Evolutionary conservation across 2,888 invertebrate species (phyloP).

Genomic region (Sarcophaga rosellei): DNA sequence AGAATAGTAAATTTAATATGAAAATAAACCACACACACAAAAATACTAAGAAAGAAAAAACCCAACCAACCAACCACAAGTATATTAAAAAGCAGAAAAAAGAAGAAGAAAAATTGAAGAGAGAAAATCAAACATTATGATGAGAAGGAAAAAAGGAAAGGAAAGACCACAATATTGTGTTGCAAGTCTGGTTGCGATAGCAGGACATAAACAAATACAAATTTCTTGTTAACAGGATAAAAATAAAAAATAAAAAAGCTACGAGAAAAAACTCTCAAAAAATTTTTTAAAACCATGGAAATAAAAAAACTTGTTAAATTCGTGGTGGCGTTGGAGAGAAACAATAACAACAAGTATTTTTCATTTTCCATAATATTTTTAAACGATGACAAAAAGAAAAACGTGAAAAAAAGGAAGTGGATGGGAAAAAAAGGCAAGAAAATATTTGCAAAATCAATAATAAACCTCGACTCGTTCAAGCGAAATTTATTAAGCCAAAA

Average conservation of each 20-base stretch:
- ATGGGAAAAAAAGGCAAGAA: too few relatives aligned
- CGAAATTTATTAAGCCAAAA: not conserved
- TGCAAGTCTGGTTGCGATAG: too few relatives aligned
- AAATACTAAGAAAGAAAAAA: not conserved
- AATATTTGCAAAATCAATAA: conserved; percentile 15
- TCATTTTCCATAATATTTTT: not conserved
- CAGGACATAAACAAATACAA: not conserved
- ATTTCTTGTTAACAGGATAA: not conserved
- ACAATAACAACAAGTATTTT: not conserved
- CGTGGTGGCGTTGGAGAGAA: not conserved
- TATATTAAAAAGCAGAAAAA: conserved; percentile 10
- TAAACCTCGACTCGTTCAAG: not conserved
- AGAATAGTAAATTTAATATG: not conserved
- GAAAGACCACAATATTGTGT: too few relatives aligned
- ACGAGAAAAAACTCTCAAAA: too few relatives aligned
- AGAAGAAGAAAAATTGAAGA: not conserved
- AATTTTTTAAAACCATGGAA: not conserved
- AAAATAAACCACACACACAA: too few relatives aligned
- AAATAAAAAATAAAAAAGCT: not conserved
- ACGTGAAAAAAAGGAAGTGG: not conserved
- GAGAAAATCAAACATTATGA: not conserved
- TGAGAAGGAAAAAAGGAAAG: too few relatives aligned
- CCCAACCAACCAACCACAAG: conserved; percentile 20
- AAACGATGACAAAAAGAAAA: not conserved
- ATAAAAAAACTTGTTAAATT: not conserved